These are phyloP conservation scores for Chaitophorus viminalis DNA, from an alignment of 2,888 invertebrate genomes.

Conservation along the genomic window DNA sequence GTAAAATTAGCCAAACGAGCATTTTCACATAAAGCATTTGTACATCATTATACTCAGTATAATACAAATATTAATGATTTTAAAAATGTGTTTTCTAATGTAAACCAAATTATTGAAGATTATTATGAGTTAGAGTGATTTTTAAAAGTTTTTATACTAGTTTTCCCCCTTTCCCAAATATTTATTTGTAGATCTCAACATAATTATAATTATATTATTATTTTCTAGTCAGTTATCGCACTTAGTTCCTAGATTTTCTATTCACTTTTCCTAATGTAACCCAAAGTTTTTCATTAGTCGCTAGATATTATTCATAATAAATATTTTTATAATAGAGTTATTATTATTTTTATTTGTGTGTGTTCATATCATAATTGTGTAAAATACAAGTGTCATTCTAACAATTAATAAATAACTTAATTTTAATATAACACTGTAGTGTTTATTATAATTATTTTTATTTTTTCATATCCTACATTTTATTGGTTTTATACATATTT, in stretches of 20 bases:
- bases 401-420: constrained; percentile 43
- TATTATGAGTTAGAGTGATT: constrained; percentile 53
- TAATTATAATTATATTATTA: not conserved
- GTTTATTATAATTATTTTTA: constrained; percentile 1
- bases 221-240: constrained; percentile 51
- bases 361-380: constrained; percentile 39
- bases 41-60: constrained; percentile 55
- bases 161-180: not conserved
- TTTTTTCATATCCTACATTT: constrained; percentile 1
- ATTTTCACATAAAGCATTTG: constrained; percentile 56
- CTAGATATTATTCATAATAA: not conserved
- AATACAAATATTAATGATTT: constrained; percentile 52
- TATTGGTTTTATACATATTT: not conserved
- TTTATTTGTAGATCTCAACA: constrained; percentile 42
- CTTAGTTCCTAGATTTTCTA: constrained; percentile 28
- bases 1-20: constrained; percentile 53
- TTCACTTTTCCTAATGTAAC: constrained; percentile 41
- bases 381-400: constrained; percentile 27
- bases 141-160: not conserved
- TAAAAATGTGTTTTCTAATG: constrained; percentile 43
- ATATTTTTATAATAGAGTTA: constrained; percentile 1
- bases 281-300: not conserved
- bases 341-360: constrained; percentile 16
- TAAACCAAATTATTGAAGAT: constrained; percentile 51
- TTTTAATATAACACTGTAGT: constrained; percentile 14